phyloP scores from a whole-genome alignment of 2,888 invertebrate species.

The Pristionchus exspectatus region DNA sequence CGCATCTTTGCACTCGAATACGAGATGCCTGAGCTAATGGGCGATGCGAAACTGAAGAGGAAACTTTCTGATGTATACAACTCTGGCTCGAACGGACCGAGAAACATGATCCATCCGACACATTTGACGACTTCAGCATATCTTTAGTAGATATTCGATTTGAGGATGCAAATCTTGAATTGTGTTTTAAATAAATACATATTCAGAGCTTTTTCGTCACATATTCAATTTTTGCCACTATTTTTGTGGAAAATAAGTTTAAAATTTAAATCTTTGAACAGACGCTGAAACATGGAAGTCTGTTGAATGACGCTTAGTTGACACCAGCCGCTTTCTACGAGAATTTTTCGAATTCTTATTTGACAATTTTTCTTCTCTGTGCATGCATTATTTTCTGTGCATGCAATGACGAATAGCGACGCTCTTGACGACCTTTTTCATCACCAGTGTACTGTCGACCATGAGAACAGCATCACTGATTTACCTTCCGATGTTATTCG shows the following conservation, averaged over 20 bases:
- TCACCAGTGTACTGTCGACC: background rate
- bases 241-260: background rate
- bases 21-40: background rate
- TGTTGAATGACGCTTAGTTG: background rate
- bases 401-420: background rate
- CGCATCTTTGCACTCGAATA: background rate
- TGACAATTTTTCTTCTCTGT: background rate
- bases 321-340: background rate
- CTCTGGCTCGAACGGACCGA: background rate
- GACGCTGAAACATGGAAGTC: background rate
- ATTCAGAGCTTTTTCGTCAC: background rate
- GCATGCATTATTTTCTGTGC: background rate
- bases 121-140: background rate
- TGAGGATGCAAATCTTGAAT: background rate
- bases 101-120: background rate
- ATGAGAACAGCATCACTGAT: background rate
- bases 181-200: background rate
- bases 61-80: slow-evolving; percentile 19
- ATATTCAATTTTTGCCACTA: background rate
- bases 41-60: background rate
- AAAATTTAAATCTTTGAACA: background rate
- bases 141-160: background rate
- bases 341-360: background rate
- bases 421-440: background rate
- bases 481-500: background rate